These are phyloP conservation scores for Scolanthus callimorphus DNA, from an alignment of 92 coral and sea anemone genomes.

Conservation along the genomic window DNA sequence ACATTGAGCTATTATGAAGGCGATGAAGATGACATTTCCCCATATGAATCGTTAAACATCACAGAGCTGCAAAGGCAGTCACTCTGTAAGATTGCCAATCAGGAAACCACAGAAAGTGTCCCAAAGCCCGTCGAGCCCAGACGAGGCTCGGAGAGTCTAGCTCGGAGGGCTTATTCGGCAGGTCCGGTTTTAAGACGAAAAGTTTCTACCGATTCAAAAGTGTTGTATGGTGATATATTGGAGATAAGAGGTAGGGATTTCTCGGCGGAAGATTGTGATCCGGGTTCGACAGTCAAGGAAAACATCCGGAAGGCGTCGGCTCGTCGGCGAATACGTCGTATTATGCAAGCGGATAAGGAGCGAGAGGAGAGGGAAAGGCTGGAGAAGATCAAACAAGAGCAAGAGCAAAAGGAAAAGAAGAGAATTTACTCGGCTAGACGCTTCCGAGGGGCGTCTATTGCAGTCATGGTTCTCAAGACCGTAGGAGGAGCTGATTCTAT, in stretches of 20 bases:
- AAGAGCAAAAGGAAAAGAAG: not conserved
- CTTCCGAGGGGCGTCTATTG: slow-evolving; percentile 35
- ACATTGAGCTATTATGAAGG: slow-evolving; percentile 39
- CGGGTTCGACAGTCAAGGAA: slow-evolving; percentile 17
- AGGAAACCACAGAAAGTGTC: not conserved
- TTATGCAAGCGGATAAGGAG: slow-evolving; percentile 59
- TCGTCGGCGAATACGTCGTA: slow-evolving; percentile 59
- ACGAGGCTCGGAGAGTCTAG: not conserved
- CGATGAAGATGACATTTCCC: slow-evolving; percentile 27
- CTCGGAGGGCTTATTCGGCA: slow-evolving; percentile 21
- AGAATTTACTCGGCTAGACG: not conserved
- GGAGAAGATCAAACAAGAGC: slow-evolving; percentile 6
- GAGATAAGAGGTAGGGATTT: slow-evolving; percentile 56
- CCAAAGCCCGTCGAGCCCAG: not conserved
- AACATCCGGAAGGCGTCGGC: slow-evolving; percentile 67
- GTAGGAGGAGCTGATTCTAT: slow-evolving; percentile 50
- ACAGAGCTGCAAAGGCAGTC: slow-evolving; percentile 3
- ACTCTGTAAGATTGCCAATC: not conserved
- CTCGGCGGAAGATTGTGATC: slow-evolving; percentile 4
- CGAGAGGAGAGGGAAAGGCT: slow-evolving; percentile 29
- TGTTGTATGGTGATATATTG: slow-evolving; percentile 34
- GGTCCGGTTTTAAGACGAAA: slow-evolving; percentile 8
- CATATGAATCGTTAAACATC: slow-evolving; percentile 5
- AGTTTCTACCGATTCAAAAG: not conserved
- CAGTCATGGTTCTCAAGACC: slow-evolving; percentile 38